Evolutionary conservation across 2,113 vertebrate genomes (phyloP).

Genomic region (Oreochromis aureus): DNA sequence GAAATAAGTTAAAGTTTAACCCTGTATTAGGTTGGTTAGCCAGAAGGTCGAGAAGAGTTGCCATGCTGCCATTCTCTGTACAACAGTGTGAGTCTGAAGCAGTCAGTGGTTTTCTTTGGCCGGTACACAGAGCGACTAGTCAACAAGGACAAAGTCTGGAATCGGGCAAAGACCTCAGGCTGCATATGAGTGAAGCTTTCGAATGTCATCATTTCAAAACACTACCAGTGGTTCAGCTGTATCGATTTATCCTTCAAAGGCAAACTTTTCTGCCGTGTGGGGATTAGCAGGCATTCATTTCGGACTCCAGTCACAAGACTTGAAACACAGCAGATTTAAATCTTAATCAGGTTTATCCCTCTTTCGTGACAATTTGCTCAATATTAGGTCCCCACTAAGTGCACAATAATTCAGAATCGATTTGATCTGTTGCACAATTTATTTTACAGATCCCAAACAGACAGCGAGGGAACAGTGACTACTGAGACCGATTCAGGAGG

Average conservation of each 20-base stretch:
- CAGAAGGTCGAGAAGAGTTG: not conserved
- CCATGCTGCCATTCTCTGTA: not conserved
- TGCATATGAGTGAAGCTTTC: not conserved
- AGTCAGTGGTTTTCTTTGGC: not conserved
- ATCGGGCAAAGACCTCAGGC: conserved; percentile 18
- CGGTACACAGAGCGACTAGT: not conserved
- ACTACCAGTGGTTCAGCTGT: not conserved
- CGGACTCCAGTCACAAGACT: conserved; percentile 49
- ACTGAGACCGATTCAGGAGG: conserved; percentile 75
- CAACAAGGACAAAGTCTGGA: conserved; percentile 47
- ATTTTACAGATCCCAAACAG: conserved; percentile 86
- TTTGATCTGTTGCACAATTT: not conserved
- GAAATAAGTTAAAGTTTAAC: not conserved
- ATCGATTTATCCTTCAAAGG: conserved; percentile 52
- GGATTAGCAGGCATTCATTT: conserved; percentile 28
- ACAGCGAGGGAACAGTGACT: conserved; percentile 80
- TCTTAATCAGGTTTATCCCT: conserved; percentile 53
- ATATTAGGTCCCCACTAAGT: conserved; percentile 30
- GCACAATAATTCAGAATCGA: conserved; percentile 26
- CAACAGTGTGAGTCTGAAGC: not conserved
- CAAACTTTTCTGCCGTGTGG: not conserved
- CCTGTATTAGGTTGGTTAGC: not conserved
- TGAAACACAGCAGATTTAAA: conserved; percentile 40
- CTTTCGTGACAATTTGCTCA: conserved; percentile 34
- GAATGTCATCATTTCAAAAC: not conserved